Conservation (phyloP, 2,888 invertebrate genomes). For the Pandemis corylana region DNA sequence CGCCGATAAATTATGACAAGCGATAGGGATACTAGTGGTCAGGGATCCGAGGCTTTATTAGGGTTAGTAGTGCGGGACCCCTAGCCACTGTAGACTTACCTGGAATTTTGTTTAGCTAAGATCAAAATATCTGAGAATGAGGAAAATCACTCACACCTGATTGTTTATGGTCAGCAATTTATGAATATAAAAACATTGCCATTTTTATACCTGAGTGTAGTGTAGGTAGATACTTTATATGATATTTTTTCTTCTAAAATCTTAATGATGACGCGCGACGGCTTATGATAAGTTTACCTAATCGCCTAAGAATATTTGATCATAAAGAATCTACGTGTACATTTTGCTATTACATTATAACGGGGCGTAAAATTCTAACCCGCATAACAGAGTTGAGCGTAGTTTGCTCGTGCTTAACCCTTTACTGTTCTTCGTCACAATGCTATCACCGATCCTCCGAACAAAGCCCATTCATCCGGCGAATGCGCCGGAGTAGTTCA, state of each 20-base stretch:
- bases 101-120: background rate
- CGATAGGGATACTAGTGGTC: conserved; percentile 44
- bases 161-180: too few relatives aligned
- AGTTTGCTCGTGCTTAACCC: conserved; percentile 29
- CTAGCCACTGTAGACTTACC: background rate
- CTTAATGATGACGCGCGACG: too few relatives aligned
- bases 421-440: conserved; percentile 53
- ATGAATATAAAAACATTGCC: too few relatives aligned
- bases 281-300: background rate
- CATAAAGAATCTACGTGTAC: background rate
- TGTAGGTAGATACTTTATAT: too few relatives aligned
- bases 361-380: conserved; percentile 36
- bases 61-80: background rate
- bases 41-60: conserved; percentile 22
- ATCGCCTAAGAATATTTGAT: background rate
- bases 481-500: conserved; percentile 50
- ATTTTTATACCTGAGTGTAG: too few relatives aligned
- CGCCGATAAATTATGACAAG: conserved; percentile 68
- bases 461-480: conserved; percentile 67
- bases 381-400: conserved; percentile 36
- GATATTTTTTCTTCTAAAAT: too few relatives aligned
- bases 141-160: too few relatives aligned
- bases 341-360: background rate
- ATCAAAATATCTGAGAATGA: too few relatives aligned
- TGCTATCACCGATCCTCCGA: conserved; percentile 53